Base-by-base conservation (phyloP, 2,797 vertebrate genomes). In the Echeneis naucrates region DNA sequence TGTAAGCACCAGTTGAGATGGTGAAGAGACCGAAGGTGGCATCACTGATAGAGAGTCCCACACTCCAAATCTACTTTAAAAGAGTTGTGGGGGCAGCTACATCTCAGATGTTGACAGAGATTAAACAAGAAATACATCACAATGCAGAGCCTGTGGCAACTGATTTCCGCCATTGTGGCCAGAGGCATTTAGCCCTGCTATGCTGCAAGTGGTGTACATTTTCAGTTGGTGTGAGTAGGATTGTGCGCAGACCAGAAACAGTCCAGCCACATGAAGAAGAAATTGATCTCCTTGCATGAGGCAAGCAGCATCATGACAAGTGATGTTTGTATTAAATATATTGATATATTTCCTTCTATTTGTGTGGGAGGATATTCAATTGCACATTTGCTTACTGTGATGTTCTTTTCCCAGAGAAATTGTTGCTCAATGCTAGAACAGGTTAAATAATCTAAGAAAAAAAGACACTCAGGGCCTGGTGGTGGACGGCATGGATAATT, bases 301-400 rank as follows among this genome's bases (percentile, higher is more conserved):
- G 71, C 64, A 74, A 70, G 42, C 40, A 69, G 35, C 37, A 67
- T 75, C 5, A 58, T 79, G 51, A 54, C 47, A 65, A 70, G 32
- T n/a, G 40, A 66, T n/a, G n/a, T n/a, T n/a, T n/a, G n/a, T n/a
- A n/a, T n/a, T n/a, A n/a, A n/a, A n/a, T n/a, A n/a, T n/a, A 6
- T 30, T 3, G 14, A 16, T 37, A 10, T 37, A 5, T 40, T 16
- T 16, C 38, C 14, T 40, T 58, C n/a, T 54, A 47, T 68, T 60
- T 8, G 35, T 0, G 32, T 63, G 23, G 58, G 61, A 76, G 73
- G 35, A 61, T 30, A 30, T 44, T 56, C 65, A 48, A 38, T 30
- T 33, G 37, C 44, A 60, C 45, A 58, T 73, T 48, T 56, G 52
- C 40, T 12, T 33, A 37, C 40, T 61, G 52, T 62, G 57, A 58